Percentiles rank a stretch among this genome's conserved stretches.
Evolutionary conservation across 2,888 invertebrate genomes (phyloP).

Genomic region (Stenchaetothrips biformis): DNA sequence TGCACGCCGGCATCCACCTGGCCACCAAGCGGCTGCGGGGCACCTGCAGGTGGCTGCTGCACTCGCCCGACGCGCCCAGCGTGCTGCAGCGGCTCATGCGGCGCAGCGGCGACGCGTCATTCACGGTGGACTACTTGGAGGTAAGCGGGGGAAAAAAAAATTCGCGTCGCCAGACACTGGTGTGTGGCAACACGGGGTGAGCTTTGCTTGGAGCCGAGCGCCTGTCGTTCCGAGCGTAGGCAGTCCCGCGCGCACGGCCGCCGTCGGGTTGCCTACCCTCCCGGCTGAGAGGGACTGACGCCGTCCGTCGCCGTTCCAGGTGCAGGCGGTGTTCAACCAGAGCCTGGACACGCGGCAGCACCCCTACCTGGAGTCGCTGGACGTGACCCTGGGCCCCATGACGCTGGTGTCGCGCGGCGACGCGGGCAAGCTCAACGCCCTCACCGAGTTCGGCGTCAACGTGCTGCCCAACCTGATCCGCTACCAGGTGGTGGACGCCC

Average conservation of each 20-base stretch:
- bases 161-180: too few species aligned
- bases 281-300: too few species aligned
- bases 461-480: slow-evolving; percentile 77
- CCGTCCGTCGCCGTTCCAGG: slow-evolving; percentile 39
- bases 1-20: slow-evolving; percentile 61
- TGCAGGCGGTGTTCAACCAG: slow-evolving; percentile 64
- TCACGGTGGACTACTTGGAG: slow-evolving; percentile 73
- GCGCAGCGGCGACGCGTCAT: slow-evolving; percentile 66
- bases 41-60: slow-evolving; percentile 72
- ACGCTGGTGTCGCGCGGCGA: slow-evolving; percentile 72
- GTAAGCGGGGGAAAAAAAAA: slow-evolving; percentile 41
- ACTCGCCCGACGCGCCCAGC: slow-evolving; percentile 53
- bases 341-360: slow-evolving; percentile 69
- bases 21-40: slow-evolving; percentile 77
- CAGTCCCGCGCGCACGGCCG: too few species aligned
- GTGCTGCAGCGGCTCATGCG: slow-evolving; percentile 49
- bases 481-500: slow-evolving; percentile 80
- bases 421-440: slow-evolving; percentile 79
- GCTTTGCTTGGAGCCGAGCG: too few species aligned
- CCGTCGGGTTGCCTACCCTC: too few species aligned
- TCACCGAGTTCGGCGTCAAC: slow-evolving; percentile 74
- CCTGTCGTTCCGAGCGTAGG: too few species aligned
- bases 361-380: slow-evolving; percentile 65
- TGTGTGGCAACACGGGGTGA: too few species aligned
- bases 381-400: slow-evolving; percentile 77